A percentile compares a stretch with the other conserved stretches of the same genome.
phyloP scores from a whole-genome alignment of 2,113 vertebrate species.

The Thomomys bottae region DNA sequence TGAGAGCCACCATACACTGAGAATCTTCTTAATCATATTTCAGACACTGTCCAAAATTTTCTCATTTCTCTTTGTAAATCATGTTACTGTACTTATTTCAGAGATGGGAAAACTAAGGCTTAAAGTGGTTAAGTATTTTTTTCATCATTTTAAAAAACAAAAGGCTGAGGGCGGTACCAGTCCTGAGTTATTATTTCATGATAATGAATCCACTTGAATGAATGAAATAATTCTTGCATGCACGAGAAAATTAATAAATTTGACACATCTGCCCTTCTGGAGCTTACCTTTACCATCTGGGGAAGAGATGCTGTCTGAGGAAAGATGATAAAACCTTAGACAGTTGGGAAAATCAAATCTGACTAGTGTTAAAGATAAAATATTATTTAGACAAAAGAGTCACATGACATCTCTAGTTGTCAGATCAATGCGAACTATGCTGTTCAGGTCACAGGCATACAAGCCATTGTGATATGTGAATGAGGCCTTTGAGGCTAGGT shows the following conservation, averaged over 20 bases:
- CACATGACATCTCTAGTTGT: neutral
- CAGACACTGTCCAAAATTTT: neutral
- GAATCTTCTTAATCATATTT: neutral
- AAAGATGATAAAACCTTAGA: neutral
- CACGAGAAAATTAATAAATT: neutral
- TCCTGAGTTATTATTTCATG: neutral
- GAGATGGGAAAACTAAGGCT: neutral
- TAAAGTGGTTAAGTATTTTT: neutral
- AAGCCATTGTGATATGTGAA: neutral
- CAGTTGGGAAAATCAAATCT: neutral
- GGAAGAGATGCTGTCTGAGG: neutral
- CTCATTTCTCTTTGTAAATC: neutral
- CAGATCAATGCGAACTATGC: neutral
- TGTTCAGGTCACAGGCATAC: neutral
- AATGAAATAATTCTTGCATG: neutral
- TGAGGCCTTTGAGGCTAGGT: neutral
- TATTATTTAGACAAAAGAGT: neutral
- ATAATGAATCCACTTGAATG: neutral
- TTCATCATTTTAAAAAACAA: neutral
- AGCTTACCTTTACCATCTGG: slow-evolving; percentile 6
- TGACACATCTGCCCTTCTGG: neutral
- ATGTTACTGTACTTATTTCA: neutral
- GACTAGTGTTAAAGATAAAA: neutral
- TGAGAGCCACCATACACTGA: neutral
- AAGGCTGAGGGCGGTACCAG: neutral